Base-by-base conservation (phyloP, 2,888 invertebrate genomes). In the Seladonia tumulorum region DNA sequence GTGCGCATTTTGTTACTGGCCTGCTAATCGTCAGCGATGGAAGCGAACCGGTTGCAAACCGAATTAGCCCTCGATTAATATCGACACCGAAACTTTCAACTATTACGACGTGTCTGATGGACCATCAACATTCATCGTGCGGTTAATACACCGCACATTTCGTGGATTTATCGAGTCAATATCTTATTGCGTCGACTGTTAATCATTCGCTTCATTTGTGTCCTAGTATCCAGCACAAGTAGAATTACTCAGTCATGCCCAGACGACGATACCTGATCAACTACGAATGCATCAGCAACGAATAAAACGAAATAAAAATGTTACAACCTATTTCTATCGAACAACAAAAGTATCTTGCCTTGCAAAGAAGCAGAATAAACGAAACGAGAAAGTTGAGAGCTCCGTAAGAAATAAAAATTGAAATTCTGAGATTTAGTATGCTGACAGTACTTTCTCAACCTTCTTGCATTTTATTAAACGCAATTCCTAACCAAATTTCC, bases 11-110 rank as follows among this genome's bases (percentile, higher is more conserved):
- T n/a, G 60, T 60, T 74, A 47, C 22, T 42, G 3, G 16, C 42
- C 14, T 14, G 39, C 42, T 77, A 78, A 71, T 78, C 68, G 49
- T 42, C 68, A 70, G 35, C 53, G 53, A 49, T n/a, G 53, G 53
- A 25, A 42, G 42, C 42, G 29, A 63, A 2, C n/a, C 29, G 72
- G 25, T 47, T 18, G 18, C 5, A 12, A 39, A 68, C 0, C 68
- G 68, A 68, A 35, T 68, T 68, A 68, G 39, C 29, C 49, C 49
- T 18, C 49, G 49, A 18, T 18, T 18, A 49, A 5, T 18, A 18
- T 42, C 5, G 42, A 42, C 42, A 42, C 42, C 42, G 42, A 42
- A 42, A 42, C 42, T 42, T 35, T 35, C 35, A 35, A 35, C 5
- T 35, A 42, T 42, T 42, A 42, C 42, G 42, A 42, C 8, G 42